Conservation (phyloP, 2,113 vertebrate genomes). For the Spea multiplicata region DNA sequence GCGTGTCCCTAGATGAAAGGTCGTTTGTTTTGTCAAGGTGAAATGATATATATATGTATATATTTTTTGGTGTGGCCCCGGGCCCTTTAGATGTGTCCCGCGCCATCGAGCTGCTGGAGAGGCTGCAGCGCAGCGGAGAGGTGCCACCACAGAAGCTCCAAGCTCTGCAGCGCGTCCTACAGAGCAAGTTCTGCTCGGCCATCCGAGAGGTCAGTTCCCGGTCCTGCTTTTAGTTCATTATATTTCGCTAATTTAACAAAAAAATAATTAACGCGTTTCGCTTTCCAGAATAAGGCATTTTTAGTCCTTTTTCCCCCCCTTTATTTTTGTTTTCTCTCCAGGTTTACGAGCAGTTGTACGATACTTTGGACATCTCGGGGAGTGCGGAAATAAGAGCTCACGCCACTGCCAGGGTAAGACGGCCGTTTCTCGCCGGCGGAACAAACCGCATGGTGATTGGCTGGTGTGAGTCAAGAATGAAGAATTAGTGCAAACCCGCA, state of each 20-base stretch:
- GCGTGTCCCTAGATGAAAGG: too few species aligned
- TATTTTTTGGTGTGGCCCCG: background rate
- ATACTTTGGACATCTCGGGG: constrained; percentile 84
- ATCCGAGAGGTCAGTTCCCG: constrained; percentile 78
- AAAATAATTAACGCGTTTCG: too few species aligned
- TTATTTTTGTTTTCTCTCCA: constrained; percentile 47
- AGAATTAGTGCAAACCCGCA: too few species aligned
- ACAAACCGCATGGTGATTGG: too few species aligned
- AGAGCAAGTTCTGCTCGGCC: constrained; percentile 89
- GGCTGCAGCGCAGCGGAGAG: constrained; percentile 84
- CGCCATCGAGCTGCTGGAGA: constrained; percentile 86
- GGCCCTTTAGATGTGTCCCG: constrained; percentile 75
- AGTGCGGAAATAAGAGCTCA: constrained; percentile 87
- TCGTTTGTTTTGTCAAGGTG: too few species aligned
- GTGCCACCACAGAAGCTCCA: constrained; percentile 87
- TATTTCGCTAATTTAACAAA: too few species aligned
- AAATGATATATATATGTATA: too few species aligned
- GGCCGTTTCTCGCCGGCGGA: too few species aligned
- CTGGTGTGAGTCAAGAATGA: too few species aligned
- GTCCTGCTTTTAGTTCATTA: background rate
- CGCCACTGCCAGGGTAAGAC: constrained; percentile 84
- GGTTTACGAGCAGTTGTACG: constrained; percentile 91
- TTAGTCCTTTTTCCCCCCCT: background rate
- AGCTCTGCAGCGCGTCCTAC: constrained; percentile 86
- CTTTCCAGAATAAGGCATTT: too few species aligned